These are phyloP conservation scores for Larimichthys crocea DNA, from an alignment of 2,113 vertebrate genomes.

Conservation along the genomic window DNA sequence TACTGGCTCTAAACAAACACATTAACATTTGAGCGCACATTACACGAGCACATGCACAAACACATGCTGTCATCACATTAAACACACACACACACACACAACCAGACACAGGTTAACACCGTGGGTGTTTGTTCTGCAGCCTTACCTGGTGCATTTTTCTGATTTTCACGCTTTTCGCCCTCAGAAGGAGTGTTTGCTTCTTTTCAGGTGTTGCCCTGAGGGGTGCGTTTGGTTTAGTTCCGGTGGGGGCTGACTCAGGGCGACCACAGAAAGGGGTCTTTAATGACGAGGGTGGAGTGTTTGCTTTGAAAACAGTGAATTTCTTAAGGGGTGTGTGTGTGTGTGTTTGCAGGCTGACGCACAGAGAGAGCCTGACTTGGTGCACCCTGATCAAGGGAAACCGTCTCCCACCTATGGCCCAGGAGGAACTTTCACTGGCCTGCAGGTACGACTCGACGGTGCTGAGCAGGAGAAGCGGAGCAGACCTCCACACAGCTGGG, in stretches of 20 bases:
- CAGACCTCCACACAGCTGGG: conserved; percentile 91
- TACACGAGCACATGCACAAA: conserved; percentile 10
- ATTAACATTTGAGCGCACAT: conserved; percentile 64
- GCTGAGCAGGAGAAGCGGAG: conserved; percentile 80
- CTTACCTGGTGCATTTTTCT: conserved; percentile 14
- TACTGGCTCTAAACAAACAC: conserved; percentile 68
- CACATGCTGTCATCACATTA: conserved; percentile 48
- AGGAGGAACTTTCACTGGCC: conserved; percentile 80
- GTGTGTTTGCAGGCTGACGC: conserved; percentile 42
- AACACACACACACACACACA: conserved; percentile 2
- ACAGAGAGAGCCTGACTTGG: conserved; percentile 75
- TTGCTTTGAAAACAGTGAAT: conserved; percentile 76
- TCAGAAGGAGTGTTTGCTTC: conserved; percentile 18
- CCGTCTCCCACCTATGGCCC: conserved; percentile 88
- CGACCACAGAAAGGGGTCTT: conserved; percentile 11
- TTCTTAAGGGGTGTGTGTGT: not conserved
- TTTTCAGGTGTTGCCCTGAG: conserved; percentile 15
- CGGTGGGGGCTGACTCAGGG: not conserved
- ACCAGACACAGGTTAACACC: not conserved
- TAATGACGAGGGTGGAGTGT: conserved; percentile 70
- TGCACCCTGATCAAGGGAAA: conserved; percentile 85
- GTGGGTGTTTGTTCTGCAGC: not conserved
- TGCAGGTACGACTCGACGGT: conserved; percentile 79
- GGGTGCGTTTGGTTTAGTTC: conserved; percentile 13
- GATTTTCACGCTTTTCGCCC: not conserved